phyloP scores from a whole-genome alignment of 2,797 vertebrate genomes.

The Pachyuromys duprasi region DNA sequence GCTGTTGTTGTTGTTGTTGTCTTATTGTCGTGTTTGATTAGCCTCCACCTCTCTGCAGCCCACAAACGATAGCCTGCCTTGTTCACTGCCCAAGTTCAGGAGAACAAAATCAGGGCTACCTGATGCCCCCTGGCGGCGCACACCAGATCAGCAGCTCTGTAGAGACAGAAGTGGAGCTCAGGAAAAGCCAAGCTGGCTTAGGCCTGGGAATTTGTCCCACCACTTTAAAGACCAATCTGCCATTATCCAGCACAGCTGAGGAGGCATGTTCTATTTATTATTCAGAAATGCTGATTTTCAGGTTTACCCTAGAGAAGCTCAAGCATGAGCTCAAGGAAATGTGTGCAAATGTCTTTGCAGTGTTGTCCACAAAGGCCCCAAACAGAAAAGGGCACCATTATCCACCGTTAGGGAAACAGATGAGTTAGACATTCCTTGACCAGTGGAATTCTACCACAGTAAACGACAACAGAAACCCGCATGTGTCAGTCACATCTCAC shows the following conservation, averaged over 20 bases:
- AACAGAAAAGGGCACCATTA: not conserved
- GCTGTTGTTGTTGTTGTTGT: not conserved
- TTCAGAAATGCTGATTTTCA: slow-evolving; percentile 35
- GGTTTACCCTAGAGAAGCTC: slow-evolving; percentile 1
- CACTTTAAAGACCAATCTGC: not conserved
- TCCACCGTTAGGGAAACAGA: not conserved
- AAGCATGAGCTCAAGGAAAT: not conserved
- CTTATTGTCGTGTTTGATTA: not conserved
- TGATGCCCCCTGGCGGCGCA: not conserved
- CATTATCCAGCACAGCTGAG: not conserved
- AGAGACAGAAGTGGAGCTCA: not conserved
- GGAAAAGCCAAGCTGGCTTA: fast-evolving
- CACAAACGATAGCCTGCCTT: not conserved
- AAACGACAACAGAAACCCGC: not conserved
- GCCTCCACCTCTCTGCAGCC: not conserved
- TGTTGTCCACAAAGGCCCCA: not conserved
- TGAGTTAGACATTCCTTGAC: not conserved
- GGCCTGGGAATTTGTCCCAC: not conserved
- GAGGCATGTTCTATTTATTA: not conserved
- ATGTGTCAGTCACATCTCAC: not conserved
- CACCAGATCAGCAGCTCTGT: not conserved
- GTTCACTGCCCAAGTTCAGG: fast-evolving
- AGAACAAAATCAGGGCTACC: not conserved
- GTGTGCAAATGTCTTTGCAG: not conserved
- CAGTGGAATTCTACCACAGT: not conserved